Evolutionary conservation across 2,888 invertebrate genomes (phyloP).

Genomic region (Volucella inanis): DNA sequence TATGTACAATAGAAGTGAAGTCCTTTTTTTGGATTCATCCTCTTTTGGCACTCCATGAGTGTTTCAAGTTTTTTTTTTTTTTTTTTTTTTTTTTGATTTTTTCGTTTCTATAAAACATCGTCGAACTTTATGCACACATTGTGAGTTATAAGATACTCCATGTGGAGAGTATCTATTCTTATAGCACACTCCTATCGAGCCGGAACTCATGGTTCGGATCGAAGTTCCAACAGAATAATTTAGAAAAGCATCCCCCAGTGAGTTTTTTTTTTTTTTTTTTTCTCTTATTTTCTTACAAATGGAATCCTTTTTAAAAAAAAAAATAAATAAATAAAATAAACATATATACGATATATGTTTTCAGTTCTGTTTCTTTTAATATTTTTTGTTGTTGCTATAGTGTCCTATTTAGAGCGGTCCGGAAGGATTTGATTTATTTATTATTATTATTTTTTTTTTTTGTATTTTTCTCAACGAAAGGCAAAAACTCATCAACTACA

Average conservation of each 20-base stretch:
- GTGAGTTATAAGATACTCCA: slow-evolving; percentile 25
- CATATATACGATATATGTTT: too few species aligned
- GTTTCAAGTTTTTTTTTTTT: slow-evolving; percentile 32
- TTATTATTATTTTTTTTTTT: too few species aligned
- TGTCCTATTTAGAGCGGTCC: slow-evolving; percentile 49
- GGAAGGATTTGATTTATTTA: slow-evolving; percentile 46
- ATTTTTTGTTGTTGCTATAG: slow-evolving; percentile 22
- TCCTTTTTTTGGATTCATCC: not conserved
- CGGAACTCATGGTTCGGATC: slow-evolving; percentile 47
- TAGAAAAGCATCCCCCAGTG: slow-evolving; percentile 49
- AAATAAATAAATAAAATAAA: too few species aligned
- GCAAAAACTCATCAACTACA: slow-evolving; percentile 64
- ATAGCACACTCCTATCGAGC: slow-evolving; percentile 19
- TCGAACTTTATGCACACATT: slow-evolving; percentile 21
- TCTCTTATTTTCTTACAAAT: slow-evolving; percentile 17
- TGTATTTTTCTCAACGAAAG: slow-evolving; percentile 23
- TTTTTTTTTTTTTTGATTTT: slow-evolving; percentile 14
- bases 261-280: slow-evolving; percentile 51
- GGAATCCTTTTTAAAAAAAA: slow-evolving; percentile 11
- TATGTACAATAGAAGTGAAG: too few species aligned
- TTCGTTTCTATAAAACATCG: slow-evolving; percentile 7
- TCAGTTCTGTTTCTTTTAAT: slow-evolving; percentile 3
- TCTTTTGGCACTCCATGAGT: slow-evolving; percentile 22
- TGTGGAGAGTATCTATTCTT: not conserved
- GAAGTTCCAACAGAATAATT: slow-evolving; percentile 61